A percentile compares a stretch with the other conserved stretches of the same genome.
Conservation (phyloP, 2,113 vertebrate species). For the Brienomyrus longianalis region DNA sequence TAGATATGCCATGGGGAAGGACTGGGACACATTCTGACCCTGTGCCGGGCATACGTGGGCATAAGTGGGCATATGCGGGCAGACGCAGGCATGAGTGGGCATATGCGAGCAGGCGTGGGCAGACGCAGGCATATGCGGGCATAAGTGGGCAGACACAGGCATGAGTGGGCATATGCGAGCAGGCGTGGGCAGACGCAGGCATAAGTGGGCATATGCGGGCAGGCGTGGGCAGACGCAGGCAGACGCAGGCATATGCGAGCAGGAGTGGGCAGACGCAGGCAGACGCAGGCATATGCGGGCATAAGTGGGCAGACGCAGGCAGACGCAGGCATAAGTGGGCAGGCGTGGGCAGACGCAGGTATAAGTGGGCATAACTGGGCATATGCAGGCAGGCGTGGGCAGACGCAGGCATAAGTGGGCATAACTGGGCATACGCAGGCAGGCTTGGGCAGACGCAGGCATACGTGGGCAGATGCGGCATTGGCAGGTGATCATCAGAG, state of each 20-base stretch:
- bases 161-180: too few species aligned
- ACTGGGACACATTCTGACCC: slow-evolving; percentile 36
- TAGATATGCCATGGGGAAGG: slow-evolving; percentile 32
- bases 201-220: background rate
- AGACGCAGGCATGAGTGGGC: too few species aligned
- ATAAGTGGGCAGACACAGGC: background rate
- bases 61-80: too few species aligned
- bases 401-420: too few species aligned
- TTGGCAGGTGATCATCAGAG: slow-evolving; percentile 36
- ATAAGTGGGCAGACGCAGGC: slow-evolving; percentile 45
- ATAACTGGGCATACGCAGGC: too few species aligned
- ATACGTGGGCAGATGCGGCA: slow-evolving; percentile 45
- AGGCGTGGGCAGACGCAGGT: too few species aligned
- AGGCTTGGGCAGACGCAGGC: too few species aligned
- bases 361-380: slow-evolving; percentile 33
- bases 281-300: too few species aligned
- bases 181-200: slow-evolving; percentile 49
- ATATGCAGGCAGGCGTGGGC: too few species aligned
- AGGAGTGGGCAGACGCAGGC: accelerated
- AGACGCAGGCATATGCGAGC: too few species aligned
- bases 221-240: too few species aligned
- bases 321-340: slow-evolving; percentile 33
- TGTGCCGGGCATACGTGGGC: slow-evolving; percentile 39
- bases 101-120: slow-evolving; percentile 26
- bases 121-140: slow-evolving; percentile 44